Conservation (phyloP, 2,797 vertebrate species). For the Saxicola maurus region DNA sequence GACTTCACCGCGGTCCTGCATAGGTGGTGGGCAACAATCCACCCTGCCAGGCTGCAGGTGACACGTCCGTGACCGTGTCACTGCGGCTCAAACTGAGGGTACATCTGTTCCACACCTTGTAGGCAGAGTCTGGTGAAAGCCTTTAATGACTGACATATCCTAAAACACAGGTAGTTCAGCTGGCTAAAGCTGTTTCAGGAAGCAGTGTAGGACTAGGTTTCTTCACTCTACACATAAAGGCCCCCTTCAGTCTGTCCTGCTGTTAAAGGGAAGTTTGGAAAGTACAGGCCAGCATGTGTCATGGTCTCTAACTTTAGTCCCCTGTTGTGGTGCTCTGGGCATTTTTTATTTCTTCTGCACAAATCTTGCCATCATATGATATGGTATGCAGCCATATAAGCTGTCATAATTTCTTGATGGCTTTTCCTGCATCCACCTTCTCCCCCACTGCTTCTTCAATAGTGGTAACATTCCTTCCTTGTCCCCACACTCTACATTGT, state of each 20-base stretch:
- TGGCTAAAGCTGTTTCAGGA: not conserved
- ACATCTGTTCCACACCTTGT: fast-evolving
- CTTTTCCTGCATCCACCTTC: not conserved
- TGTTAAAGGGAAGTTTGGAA: not conserved
- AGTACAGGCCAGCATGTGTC: not conserved
- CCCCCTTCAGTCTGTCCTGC: not conserved
- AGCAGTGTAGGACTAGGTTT: not conserved
- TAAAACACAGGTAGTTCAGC: not conserved
- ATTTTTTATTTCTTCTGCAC: not conserved
- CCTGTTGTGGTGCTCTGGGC: not conserved
- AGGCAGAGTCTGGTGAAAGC: not conserved
- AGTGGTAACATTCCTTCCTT: not conserved
- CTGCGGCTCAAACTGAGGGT: fast-evolving
- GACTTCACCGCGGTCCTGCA: fast-evolving
- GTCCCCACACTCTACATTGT: fast-evolving
- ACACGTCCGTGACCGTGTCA: fast-evolving
- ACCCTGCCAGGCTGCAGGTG: fast-evolving
- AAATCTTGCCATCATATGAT: fast-evolving
- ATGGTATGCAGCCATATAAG: fast-evolving
- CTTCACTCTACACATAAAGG: not conserved
- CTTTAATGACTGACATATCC: fast-evolving
- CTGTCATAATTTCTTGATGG: not conserved
- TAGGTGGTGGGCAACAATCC: fast-evolving
- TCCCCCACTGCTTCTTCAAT: not conserved
- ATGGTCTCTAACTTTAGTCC: not conserved